A percentile compares a stretch with the other conserved stretches of the same genome.
These are phyloP conservation scores for Patella vulgata DNA, from an alignment of 1,140 invertebrate species.

Conservation along the genomic window DNA sequence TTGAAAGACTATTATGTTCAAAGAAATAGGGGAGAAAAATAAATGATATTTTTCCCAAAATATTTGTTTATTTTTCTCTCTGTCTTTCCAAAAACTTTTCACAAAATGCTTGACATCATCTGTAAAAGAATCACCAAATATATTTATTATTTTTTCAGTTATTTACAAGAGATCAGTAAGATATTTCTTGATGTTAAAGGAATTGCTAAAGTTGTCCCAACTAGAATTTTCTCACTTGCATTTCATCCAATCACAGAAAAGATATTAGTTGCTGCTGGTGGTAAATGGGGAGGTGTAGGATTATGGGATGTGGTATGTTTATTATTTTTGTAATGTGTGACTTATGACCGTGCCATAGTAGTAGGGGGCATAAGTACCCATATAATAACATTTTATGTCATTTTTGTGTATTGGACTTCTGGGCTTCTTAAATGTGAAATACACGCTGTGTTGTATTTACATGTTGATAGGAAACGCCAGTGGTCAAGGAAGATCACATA, in stretches of 20 bases:
- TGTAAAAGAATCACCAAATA: no score
- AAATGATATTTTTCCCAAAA: no score
- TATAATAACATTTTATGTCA: not conserved
- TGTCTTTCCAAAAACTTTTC: no score
- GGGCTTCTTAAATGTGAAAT: not conserved
- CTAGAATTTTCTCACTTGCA: conserved; percentile 51
- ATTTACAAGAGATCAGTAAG: conserved; percentile 34
- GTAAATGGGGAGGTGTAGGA: conserved; percentile 58
- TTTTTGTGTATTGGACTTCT: not conserved
- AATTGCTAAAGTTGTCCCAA: conserved; percentile 53
- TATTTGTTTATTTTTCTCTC: no score
- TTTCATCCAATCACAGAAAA: conserved; percentile 43
- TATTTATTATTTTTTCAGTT: no score
- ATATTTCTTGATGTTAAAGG: conserved; percentile 31
- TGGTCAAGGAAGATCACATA: no score
- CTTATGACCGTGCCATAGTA: not conserved
- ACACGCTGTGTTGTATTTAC: no score
- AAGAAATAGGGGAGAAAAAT: no score
- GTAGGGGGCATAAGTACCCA: not conserved
- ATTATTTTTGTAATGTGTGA: not conserved
- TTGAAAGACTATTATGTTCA: no score
- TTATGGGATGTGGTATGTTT: conserved; percentile 58
- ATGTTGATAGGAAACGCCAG: no score
- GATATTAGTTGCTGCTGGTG: conserved; percentile 49
- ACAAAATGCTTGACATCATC: no score